phyloP scores from a whole-genome alignment of 1,140 invertebrate species.

The Colletes latitarsis region DNA sequence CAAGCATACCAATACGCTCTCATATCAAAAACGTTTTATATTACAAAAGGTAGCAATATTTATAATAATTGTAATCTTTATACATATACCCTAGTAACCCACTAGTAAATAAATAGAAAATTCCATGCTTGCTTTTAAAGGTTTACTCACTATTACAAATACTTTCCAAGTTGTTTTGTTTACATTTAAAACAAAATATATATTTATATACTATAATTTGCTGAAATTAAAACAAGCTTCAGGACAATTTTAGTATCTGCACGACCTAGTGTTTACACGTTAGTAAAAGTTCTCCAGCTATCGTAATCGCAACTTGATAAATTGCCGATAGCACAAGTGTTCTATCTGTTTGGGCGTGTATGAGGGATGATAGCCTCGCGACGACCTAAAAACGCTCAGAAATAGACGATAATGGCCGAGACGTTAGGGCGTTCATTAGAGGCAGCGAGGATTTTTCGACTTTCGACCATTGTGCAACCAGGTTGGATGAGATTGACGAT shows the following conservation, averaged over 20 bases:
- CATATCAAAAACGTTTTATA: neutral
- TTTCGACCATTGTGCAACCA: slow-evolving; percentile 52
- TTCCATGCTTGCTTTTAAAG: neutral
- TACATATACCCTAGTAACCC: neutral
- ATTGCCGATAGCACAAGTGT: too few relatives aligned
- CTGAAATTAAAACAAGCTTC: too few relatives aligned
- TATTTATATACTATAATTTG: too few relatives aligned
- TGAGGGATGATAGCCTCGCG: neutral
- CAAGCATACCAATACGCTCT: neutral
- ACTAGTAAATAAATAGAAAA: neutral
- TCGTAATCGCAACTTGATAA: too few relatives aligned
- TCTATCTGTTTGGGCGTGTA: too few relatives aligned
- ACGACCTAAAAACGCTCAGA: neutral
- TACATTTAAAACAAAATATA: too few relatives aligned
- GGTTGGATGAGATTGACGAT: slow-evolving; percentile 54
- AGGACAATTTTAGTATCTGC: too few relatives aligned
- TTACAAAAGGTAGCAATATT: neutral
- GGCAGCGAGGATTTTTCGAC: slow-evolving; percentile 14
- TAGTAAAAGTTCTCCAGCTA: too few relatives aligned
- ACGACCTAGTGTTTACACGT: too few relatives aligned
- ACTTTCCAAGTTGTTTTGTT: too few relatives aligned
- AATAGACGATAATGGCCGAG: slow-evolving; percentile 21
- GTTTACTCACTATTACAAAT: too few relatives aligned
- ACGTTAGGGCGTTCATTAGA: slow-evolving; percentile 37
- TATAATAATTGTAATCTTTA: neutral